Evolutionary conservation across 2,888 invertebrate species (phyloP), one percentile per base, ranked within the genome.

Genomic region (Mystacides longicornis): DNA sequence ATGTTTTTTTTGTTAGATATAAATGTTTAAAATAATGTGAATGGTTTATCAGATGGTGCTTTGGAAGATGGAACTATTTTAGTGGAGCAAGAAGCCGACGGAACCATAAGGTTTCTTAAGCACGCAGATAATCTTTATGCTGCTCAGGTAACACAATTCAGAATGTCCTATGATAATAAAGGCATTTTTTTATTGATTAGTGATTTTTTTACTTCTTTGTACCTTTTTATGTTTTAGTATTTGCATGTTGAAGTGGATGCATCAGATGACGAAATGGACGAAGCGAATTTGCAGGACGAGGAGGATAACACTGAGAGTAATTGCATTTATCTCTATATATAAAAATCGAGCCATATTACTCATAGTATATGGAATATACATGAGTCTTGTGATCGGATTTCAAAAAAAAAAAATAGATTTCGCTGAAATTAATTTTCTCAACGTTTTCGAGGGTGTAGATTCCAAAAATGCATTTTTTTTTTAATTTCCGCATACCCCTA

Each of bases 101-200:
- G 68, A 0, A 70, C 72, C 11, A 64, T 75, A 0, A 66, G 72
- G 0, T 68, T 76, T 63, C 64, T 73, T 33, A 65, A 75, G 73
- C 22, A 73, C 74, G 16, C 74, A 71, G 0, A 75, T 74, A 21
- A 19, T 0, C 72, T 53, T 31, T 56, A 54, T n/a, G 20, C 20
- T 14, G 46, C 37, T 14, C 46, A 42, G 33, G 51, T 37, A 37
- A 37, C 3, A 11, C 27, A 27, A 7, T 7, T 27, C 11, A 27
- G 5, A n/a, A n/a, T n/a, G n/a, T 27, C 5, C 27, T 27, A 27
- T 27, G 5, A 27, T 27, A 27, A 27, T 27, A 7, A 7, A 27
- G 11, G 5, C 27, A 27, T 7, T 27, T 7, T 27, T 27, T n/a
- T n/a, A n/a, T n/a, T n/a, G n/a, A n/a, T n/a, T n/a, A 7, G 27